phyloP scores from a whole-genome alignment of 2,888 invertebrate species.

The Nomada ruficornis region DNA sequence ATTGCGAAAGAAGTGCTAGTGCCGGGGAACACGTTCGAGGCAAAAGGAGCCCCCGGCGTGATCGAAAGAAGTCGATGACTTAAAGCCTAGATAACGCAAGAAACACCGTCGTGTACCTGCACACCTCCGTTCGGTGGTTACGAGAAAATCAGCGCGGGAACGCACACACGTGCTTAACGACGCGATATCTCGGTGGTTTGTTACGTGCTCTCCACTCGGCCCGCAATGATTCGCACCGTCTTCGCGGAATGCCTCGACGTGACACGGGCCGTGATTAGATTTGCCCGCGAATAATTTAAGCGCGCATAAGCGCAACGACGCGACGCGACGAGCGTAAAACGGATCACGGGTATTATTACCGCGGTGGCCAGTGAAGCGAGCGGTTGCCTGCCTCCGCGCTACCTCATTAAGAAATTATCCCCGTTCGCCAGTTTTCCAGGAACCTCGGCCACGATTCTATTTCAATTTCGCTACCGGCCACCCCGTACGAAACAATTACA shows the following conservation, averaged over 20 bases:
- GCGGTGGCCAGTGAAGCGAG: constrained; percentile 50
- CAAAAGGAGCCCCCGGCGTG: background rate
- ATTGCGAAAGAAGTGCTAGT: no score
- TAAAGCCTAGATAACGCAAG: constrained; percentile 14
- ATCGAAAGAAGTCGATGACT: background rate
- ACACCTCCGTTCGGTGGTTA: background rate
- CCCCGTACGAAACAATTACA: constrained; percentile 50
- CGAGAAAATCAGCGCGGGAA: constrained; percentile 31
- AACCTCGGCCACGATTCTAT: constrained; percentile 25
- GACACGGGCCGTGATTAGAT: constrained; percentile 47
- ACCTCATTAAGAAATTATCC: constrained; percentile 43
- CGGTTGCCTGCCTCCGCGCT: constrained; percentile 19
- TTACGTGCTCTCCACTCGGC: constrained; percentile 50
- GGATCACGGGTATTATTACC: constrained; percentile 56
- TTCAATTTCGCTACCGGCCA: constrained; percentile 28
- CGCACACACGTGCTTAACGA: constrained; percentile 33
- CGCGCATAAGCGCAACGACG: constrained; percentile 32
- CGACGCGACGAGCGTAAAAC: constrained; percentile 34
- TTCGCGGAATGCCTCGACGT: constrained; percentile 23
- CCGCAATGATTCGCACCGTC: constrained; percentile 45
- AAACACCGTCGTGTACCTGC: background rate
- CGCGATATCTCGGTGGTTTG: constrained; percentile 36
- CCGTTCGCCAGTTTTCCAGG: background rate
- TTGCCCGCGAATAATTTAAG: constrained; percentile 38
- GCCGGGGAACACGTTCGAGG: background rate